These are phyloP conservation scores for Hippopotamyrus pictus DNA, from an alignment of 2,797 vertebrate genomes.

Conservation along the genomic window DNA sequence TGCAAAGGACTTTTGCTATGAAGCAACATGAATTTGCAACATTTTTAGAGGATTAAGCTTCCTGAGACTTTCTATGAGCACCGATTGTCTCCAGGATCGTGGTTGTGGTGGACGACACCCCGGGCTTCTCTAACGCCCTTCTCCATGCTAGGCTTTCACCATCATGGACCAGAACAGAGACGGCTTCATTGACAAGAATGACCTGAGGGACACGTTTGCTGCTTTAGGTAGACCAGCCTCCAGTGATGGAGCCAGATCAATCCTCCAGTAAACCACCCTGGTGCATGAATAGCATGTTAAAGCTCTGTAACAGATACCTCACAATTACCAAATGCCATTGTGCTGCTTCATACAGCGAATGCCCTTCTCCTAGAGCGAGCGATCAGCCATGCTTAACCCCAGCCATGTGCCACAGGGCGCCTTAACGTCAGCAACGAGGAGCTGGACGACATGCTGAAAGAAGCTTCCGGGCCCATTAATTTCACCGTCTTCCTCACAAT, in stretches of 20 bases:
- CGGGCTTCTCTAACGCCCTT: background rate
- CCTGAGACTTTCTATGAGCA: background rate
- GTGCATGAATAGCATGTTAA: background rate
- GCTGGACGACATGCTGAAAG: constrained; percentile 69
- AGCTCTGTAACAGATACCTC: background rate
- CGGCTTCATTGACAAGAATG: constrained; percentile 67
- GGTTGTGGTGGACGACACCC: background rate
- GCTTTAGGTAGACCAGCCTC: constrained; percentile 55
- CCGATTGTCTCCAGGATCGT: background rate
- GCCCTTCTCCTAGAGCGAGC: background rate
- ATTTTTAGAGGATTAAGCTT: background rate
- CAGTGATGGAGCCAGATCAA: background rate
- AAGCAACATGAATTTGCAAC: background rate
- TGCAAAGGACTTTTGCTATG: background rate
- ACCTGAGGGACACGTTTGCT: constrained; percentile 70
- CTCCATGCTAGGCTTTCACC: constrained; percentile 61
- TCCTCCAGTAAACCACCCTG: background rate
- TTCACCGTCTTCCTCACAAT: constrained; percentile 73
- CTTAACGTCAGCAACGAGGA: constrained; percentile 72
- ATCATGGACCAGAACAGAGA: constrained; percentile 78
- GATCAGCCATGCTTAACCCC: background rate
- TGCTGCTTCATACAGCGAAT: background rate
- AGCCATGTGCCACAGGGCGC: constrained; percentile 47
- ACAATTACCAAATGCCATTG: background rate
- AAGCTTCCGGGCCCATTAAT: constrained; percentile 69